Evolutionary conservation across 35 echinoderm and acorn worm species (phyloP), one percentile per base, ranked within the genome.

Genomic region (Anneissia japonica): DNA sequence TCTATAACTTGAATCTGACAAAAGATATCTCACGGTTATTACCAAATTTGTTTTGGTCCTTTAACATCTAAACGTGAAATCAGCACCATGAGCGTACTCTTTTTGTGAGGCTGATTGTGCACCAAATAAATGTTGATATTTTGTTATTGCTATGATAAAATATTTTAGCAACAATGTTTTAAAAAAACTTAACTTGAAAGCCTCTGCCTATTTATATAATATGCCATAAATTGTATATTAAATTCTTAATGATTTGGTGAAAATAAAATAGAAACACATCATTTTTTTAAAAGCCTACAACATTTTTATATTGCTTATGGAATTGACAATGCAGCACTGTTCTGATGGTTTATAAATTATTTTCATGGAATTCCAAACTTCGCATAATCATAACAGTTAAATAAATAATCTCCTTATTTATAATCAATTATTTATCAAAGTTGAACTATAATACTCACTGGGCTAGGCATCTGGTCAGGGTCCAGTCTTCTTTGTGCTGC

Each of bases 391-490:
- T n/a, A n/a, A n/a, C n/a, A n/a, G n/a, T n/a, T n/a, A n/a, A n/a
- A n/a, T n/a, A n/a, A n/a, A n/a, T n/a, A n/a, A n/a, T n/a, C n/a
- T n/a, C n/a, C n/a, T n/a, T n/a, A n/a, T n/a, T n/a, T n/a, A n/a
- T n/a, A n/a, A n/a, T n/a, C n/a, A n/a, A n/a, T n/a, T n/a, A n/a
- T n/a, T n/a, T n/a, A n/a, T n/a, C n/a, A n/a, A n/a, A n/a, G 23
- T 17, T 29, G 40, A 45, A 37, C 30, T 31, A 38, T 11, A 30
- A 46, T 31, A 89, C 96, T 94, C 64, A 99, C 96, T 86, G 90
- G 92, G 84, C 96, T 99, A 4, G 96, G 96, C 96, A 99, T 99
- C 56, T 99, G 96, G 77, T 99, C 96, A 32, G 96, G 96, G 43
- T 99, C 92, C 4, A 93, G 75, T 36, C 89, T 86, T 40, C 85